These are phyloP conservation scores for Scartelaos histophorus DNA, from an alignment of 2,113 vertebrate species.

Conservation along the genomic window DNA sequence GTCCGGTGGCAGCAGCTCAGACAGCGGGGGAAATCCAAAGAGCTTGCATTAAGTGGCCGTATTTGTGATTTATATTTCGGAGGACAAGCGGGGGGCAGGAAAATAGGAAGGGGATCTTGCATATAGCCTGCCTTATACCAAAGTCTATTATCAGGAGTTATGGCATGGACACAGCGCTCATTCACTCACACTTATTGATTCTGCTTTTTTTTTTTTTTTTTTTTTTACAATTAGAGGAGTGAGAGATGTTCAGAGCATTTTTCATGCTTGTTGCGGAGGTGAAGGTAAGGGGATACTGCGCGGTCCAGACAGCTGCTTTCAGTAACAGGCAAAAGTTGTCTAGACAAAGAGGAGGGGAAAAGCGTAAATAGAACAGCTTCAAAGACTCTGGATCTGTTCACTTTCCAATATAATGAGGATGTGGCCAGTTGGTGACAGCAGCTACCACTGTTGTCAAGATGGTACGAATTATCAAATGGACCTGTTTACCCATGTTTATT, in stretches of 20 bases:
- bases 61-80: conserved; percentile 57
- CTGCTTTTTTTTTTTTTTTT: conserved; percentile 61
- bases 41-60: conserved; percentile 45
- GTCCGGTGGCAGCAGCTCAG: conserved; percentile 33
- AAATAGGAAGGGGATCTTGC: conserved; percentile 12
- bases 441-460: background rate
- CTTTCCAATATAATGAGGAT: conserved; percentile 1
- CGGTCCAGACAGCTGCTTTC: background rate
- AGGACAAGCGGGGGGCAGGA: conserved; percentile 4
- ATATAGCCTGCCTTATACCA: conserved; percentile 16
- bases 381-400: background rate
- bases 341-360: background rate
- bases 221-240: conserved; percentile 11
- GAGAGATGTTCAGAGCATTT: conserved; percentile 54
- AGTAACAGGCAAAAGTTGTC: conserved; percentile 1
- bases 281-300: background rate
- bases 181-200: conserved; percentile 64
- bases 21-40: conserved; percentile 35
- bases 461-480: background rate
- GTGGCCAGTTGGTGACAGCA: background rate
- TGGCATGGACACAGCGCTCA: conserved; percentile 47
- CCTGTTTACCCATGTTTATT: too few species aligned
- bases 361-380: background rate
- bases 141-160: conserved; percentile 63
- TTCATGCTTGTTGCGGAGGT: conserved; percentile 44